Base-by-base conservation (phyloP, 1,140 invertebrate species). In the Nasonia longicornis region DNA sequence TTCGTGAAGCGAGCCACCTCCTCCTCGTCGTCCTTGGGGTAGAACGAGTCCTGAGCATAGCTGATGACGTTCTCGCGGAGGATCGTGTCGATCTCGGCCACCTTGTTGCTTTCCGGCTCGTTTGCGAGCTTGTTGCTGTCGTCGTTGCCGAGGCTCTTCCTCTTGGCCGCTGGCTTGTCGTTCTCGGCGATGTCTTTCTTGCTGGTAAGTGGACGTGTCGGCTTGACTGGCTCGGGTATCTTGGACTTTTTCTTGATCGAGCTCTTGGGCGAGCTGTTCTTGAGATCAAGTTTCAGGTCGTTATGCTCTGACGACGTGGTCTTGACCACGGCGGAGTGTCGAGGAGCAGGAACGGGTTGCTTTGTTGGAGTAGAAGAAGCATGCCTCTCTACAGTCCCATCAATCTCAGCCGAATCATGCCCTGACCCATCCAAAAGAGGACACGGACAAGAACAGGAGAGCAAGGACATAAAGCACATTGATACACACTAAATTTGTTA, bases 381-480 rank as follows among this genome's bases (percentile, higher is more conserved):
- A 90, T 90, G 89, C 87, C 88, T 90, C 88, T 90, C 89, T 91
- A 91, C 87, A 89, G 88, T 89, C 88, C 89, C 89, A 89, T 91
- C 90, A 89, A 89, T 90, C 84, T 90, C 89, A 90, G 89, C 88
- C 87, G 89, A 89, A 90, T 90, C 90, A 90, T 90, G 90, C 89
- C 88, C 89, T 91, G 89, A 90, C 86, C 89, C 89, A 90, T 79
- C 89, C 89, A 90, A 91, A 88, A 89, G 26, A 26, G 88, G 89
- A 90, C 86, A 90, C 85, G 89, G 89, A 90, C 89, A 89, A 90
- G 87, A 90, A 90, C 89, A 90, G 89, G 89, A 91, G 88, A 91
- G 88, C 89, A 87, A 90, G 89, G 89, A 90, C 89, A 91, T 90
- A 90, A 90, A 90, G 89, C 89, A 91, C 89, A 90, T 91, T 90